Conservation (phyloP, 2,113 vertebrate genomes). For the Phyllopteryx taeniolatus region DNA sequence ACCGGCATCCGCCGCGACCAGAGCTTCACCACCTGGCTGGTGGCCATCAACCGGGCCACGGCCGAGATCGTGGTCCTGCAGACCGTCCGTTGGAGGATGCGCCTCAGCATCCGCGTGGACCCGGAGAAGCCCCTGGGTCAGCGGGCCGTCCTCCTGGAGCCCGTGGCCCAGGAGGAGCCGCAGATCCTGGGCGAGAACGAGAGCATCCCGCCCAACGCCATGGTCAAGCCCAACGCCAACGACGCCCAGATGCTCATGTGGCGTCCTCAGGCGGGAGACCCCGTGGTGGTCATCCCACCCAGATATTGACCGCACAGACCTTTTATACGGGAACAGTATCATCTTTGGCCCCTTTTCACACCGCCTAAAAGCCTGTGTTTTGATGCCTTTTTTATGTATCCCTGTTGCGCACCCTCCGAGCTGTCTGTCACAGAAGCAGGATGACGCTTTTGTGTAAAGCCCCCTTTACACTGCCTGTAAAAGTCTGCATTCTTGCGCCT, state of each 20-base stretch:
- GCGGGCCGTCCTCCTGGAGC: conserved; percentile 83
- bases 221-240: conserved; percentile 97
- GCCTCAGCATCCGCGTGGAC: conserved; percentile 86
- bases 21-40: conserved; percentile 97
- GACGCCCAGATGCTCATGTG: conserved; percentile 99
- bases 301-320: conserved; percentile 78
- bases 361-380: conserved; percentile 42
- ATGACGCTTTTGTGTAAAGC: too few species aligned
- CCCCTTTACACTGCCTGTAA: too few species aligned
- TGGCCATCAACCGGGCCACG: conserved; percentile 86
- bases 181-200: conserved; percentile 88
- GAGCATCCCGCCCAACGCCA: conserved; percentile 87
- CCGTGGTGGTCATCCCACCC: conserved; percentile 90
- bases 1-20: conserved; percentile 91
- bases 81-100: conserved; percentile 95
- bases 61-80: conserved; percentile 86
- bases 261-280: conserved; percentile 85
- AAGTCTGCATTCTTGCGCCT: too few species aligned
- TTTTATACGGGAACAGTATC: conserved; percentile 55
- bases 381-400: conserved; percentile 22
- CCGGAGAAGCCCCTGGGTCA: conserved; percentile 84
- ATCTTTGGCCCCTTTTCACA: conserved; percentile 26
- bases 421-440: too few species aligned
- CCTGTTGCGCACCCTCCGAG: too few species aligned
- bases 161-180: conserved; percentile 87